Conservation (phyloP, 2,888 invertebrate genomes). For the Polydrusus pterygomalis region DNA sequence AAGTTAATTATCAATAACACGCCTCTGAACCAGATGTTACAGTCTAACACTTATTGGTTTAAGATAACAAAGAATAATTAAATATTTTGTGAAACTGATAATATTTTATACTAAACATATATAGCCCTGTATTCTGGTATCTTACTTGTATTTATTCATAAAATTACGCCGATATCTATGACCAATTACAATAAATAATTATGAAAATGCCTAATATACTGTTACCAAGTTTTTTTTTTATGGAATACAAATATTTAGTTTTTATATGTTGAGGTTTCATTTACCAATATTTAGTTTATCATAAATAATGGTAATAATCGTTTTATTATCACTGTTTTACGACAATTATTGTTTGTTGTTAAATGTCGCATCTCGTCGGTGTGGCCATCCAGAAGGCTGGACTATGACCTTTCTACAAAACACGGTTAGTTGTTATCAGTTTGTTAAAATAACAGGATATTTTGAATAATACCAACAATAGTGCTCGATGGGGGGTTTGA, state of each 20-base stretch:
- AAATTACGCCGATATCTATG: background rate
- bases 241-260: conserved; percentile 8
- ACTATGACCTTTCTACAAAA: conserved; percentile 16
- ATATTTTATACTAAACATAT: background rate
- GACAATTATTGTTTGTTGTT: conserved; percentile 8
- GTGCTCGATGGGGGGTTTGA: background rate
- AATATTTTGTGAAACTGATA: conserved; percentile 5
- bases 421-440: background rate
- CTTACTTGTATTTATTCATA: conserved; percentile 11
- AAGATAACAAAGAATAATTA: conserved; percentile 27
- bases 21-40: conserved; percentile 11
- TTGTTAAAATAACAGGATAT: background rate
- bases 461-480: background rate
- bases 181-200: conserved; percentile 5
- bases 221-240: conserved; percentile 17
- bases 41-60: conserved; percentile 8
- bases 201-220: background rate
- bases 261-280: too few relatives aligned
- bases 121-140: background rate
- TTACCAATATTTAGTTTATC: too few relatives aligned
- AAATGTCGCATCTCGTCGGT: conserved; percentile 6
- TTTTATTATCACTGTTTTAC: conserved; percentile 8
- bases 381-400: conserved; percentile 17
- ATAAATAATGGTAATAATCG: background rate
- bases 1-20: background rate